Evolutionary conservation across 2,113 vertebrate species (phyloP), one percentile per base, ranked within the genome.

Genomic region (Mionectes macconnelli): DNA sequence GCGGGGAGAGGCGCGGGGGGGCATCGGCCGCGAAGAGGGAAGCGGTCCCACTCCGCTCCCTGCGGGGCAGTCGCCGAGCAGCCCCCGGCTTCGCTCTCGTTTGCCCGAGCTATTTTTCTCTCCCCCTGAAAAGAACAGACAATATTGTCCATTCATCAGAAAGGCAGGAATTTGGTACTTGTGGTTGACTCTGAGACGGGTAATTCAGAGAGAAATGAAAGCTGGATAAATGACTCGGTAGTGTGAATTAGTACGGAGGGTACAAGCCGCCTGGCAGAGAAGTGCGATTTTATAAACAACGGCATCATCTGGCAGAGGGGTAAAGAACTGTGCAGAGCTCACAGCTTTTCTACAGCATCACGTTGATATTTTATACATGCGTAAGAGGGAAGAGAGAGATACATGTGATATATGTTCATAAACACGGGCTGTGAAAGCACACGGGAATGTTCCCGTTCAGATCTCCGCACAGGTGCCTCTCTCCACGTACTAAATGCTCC

Each of bases 81-180:
- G 59, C 59, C 50, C 57, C 50, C 25, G 76, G 73, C 50, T 69
- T 33, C 60, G 31, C 31, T 57, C 45, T 39, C 56, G 18, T 72
- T 89, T 50, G 60, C 81, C 84, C 39, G 77, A 70, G 81, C 76
- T 66, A 66, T 91, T 94, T 91, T 84, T 91, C 83, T 83, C 81
- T 63, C 39, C 9, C 77, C 82, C 74, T 74, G 92, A 84, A 93
- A 89, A 77, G 27, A 79, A 83, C 82, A 80, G 89, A 45, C 79
- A 22, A 66, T 62, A 62, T 57, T 83, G 93, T 66, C 64, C 95
- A 80, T 96, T 73, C 89, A 89, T 94, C 95, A 89, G 84, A 84
- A 74, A 87, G 88, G 94, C 93, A 92, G 85, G 88, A 94, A 94
- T 94, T 86, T 50, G 88, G 90, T 82, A 78, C 62, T 95, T 87